Evolutionary conservation across 2,888 invertebrate species (phyloP).

Genomic region (Prosapia bicincta): DNA sequence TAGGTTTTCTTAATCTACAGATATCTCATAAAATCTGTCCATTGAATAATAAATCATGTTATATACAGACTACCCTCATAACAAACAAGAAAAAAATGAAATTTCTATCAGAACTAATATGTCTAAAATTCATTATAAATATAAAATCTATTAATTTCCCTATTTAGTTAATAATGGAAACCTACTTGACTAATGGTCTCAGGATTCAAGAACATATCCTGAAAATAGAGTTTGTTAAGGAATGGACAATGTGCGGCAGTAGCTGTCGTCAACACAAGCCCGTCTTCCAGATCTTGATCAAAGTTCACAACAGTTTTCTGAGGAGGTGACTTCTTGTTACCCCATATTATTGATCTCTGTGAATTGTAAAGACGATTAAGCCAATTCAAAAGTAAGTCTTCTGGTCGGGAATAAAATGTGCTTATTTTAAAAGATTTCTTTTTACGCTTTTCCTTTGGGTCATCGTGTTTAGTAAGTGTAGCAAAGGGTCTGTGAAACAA

Average conservation of each 20-base stretch:
- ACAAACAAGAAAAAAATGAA: too few relatives aligned
- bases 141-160: too few relatives aligned
- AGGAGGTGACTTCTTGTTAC: constrained; percentile 6
- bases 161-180: neutral
- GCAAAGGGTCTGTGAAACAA: neutral
- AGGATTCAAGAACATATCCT: constrained; percentile 50
- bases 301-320: constrained; percentile 45
- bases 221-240: constrained; percentile 49
- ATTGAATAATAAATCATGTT: too few relatives aligned
- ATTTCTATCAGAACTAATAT: too few relatives aligned
- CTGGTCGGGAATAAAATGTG: constrained; percentile 16
- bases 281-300: constrained; percentile 53
- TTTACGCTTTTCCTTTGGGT: neutral
- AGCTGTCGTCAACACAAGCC: constrained; percentile 54
- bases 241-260: constrained; percentile 59
- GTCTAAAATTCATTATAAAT: too few relatives aligned
- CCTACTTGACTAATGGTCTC: constrained; percentile 44
- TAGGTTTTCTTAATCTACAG: too few relatives aligned
- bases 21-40: too few relatives aligned
- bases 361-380: constrained; percentile 45
- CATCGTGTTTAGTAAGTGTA: neutral
- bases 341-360: constrained; percentile 47
- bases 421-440: constrained; percentile 5
- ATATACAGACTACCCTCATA: too few relatives aligned
- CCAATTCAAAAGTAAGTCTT: constrained; percentile 46